Evolutionary conservation across 1,140 invertebrate species (phyloP), one percentile per base, ranked within the genome.

Genomic region (Ptiloglossa arizonensis): DNA sequence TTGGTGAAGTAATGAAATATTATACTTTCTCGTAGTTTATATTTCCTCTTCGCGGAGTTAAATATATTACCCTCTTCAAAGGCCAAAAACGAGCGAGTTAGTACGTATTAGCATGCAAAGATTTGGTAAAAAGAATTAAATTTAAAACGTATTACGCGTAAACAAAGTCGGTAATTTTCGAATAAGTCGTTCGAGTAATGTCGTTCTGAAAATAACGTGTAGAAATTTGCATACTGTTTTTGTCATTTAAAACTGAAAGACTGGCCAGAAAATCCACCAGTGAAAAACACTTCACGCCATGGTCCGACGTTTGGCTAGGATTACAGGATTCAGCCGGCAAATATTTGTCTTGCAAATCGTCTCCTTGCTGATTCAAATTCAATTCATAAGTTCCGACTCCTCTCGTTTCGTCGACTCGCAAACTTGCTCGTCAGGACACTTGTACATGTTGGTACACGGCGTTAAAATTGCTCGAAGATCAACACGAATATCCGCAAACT

Each of bases 291-390:
- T 22, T 38, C n/a, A 8, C 32, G 5, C 32, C 9, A 3, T 2
- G 2, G 13, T 6, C 9, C 27, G 27, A 13, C 27, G 38, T 29
- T 19, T 9, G 17, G 24, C 17, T 52, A 66, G 38, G 29, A 46
- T 67, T 44, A 32, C 24, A 56, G 27, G 27, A 67, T 24, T 74
- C 50, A 13, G 8, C 19, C 11, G 62, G 38, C 15, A 57, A 67
- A 67, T 41, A 24, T 57, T 74, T 67, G 50, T 74, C 72, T 74
- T 74, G 72, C 72, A 74, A 74, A 74, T 74, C 41, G 44, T 27
- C 27, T 67, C 56, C 22, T 56, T 67, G n/a, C 50, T 9, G 48
- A 74, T 74, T 74, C 50, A 74, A 67, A 74, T 74, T 66, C 62
- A 24, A 67, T 74, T 74, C 50, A 46, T 56, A 74, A 56, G 27